Percentiles rank a stretch among this genome's conserved stretches.
Evolutionary conservation across 2,797 vertebrate species (phyloP).

Genomic region (Dendrocincla tyrannina): DNA sequence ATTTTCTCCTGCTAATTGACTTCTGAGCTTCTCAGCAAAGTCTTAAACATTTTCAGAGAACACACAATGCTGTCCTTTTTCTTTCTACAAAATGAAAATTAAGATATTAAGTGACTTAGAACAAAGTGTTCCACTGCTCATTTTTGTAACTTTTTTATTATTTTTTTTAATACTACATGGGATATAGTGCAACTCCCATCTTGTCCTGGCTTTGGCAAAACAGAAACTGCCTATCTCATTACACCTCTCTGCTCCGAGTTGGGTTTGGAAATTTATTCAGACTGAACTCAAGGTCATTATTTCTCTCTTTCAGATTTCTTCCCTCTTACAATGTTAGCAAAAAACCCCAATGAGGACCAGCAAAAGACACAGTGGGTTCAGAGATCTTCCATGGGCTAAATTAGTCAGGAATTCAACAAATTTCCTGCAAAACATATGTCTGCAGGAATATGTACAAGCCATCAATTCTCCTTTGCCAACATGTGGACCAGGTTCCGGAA

Average conservation of each 20-base stretch:
- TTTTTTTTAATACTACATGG: background rate
- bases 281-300: background rate
- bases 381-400: background rate
- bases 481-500: background rate
- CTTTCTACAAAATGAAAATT: background rate
- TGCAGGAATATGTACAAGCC: background rate
- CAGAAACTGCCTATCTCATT: background rate
- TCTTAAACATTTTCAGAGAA: background rate
- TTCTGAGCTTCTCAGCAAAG: background rate
- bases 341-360: background rate
- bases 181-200: rapidly evolving
- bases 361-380: background rate
- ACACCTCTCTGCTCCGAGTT: background rate
- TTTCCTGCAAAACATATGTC: background rate
- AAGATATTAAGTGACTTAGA: background rate
- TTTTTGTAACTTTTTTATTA: background rate
- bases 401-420: background rate
- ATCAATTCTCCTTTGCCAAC: background rate
- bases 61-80: background rate
- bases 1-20: background rate
- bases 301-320: background rate
- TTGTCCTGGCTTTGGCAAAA: background rate
- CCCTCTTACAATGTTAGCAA: background rate
- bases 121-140: background rate
- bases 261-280: background rate